phyloP scores from a whole-genome alignment of 1,140 invertebrate species.

The Trachelipus rathkii region DNA sequence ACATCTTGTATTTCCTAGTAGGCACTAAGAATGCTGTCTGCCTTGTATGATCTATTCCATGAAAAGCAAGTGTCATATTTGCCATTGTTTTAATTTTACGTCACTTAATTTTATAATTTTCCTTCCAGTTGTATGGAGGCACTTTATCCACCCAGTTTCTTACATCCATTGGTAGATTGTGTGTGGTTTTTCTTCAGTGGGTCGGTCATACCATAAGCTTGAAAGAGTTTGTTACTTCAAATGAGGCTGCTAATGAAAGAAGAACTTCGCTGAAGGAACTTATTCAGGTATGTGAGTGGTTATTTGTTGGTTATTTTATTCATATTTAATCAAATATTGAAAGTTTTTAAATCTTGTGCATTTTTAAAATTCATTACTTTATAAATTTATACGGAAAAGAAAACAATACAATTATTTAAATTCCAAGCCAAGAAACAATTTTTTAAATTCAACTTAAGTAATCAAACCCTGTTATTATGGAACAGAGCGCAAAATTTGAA shows the following conservation, averaged over 20 bases:
- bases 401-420: no score
- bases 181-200: slow-evolving; percentile 83
- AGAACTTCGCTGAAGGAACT: slow-evolving; percentile 66
- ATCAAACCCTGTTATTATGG: no score
- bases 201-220: slow-evolving; percentile 93
- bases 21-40: no score
- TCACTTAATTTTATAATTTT: not conserved
- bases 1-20: slow-evolving; percentile 37
- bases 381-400: no score
- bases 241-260: slow-evolving; percentile 66
- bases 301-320: slow-evolving; percentile 22
- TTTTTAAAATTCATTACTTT: no score
- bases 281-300: slow-evolving; percentile 51
- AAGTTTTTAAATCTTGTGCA: not conserved
- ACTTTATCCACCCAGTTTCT: slow-evolving; percentile 72
- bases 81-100: not conserved
- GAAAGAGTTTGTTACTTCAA: slow-evolving; percentile 82
- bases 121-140: slow-evolving; percentile 78
- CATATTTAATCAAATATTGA: not conserved
- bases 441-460: no score
- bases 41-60: no score
- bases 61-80: no score
- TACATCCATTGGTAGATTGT: slow-evolving; percentile 84
- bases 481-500: slow-evolving; percentile 63
- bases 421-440: no score